phyloP scores from a whole-genome alignment of 2,888 invertebrate genomes.

The Strigamia crassipes region DNA sequence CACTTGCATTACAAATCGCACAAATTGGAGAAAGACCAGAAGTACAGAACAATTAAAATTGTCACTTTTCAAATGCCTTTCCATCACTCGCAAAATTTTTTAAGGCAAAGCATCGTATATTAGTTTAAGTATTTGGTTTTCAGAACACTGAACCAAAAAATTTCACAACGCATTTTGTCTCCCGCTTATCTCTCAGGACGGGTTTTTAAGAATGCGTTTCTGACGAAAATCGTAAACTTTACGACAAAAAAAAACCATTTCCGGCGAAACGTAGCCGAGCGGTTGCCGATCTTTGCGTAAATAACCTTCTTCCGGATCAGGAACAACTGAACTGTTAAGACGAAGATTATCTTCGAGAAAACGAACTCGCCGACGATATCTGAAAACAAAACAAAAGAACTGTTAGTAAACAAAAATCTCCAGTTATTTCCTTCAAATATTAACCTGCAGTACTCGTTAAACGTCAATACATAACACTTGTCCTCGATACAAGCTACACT shows the following conservation, averaged over 20 bases:
- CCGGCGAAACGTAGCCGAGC: conserved; percentile 71
- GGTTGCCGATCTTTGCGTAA: conserved; percentile 58
- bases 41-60: background rate
- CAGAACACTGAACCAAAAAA: conserved; percentile 11
- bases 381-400: conserved; percentile 58
- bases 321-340: conserved; percentile 74
- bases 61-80: conserved; percentile 1
- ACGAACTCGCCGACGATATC: conserved; percentile 81
- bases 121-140: conserved; percentile 17
- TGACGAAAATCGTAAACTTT: conserved; percentile 93
- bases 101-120: conserved; percentile 30
- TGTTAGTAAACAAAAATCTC: background rate
- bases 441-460: conserved; percentile 96
- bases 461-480: conserved; percentile 94
- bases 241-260: conserved; percentile 91
- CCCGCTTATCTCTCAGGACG: conserved; percentile 52
- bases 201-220: conserved; percentile 70
- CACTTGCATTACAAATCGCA: conserved; percentile 7
- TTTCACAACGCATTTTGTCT: background rate
- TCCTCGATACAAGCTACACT: conserved; percentile 98
- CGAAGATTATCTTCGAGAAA: conserved; percentile 75
- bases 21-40: conserved; percentile 1
- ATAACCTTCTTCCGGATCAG: conserved; percentile 58
- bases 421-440: background rate
- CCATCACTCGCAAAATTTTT: background rate